These are phyloP conservation scores for Chelonus formosanus DNA, from an alignment of 2,888 invertebrate genomes.

Conservation along the genomic window DNA sequence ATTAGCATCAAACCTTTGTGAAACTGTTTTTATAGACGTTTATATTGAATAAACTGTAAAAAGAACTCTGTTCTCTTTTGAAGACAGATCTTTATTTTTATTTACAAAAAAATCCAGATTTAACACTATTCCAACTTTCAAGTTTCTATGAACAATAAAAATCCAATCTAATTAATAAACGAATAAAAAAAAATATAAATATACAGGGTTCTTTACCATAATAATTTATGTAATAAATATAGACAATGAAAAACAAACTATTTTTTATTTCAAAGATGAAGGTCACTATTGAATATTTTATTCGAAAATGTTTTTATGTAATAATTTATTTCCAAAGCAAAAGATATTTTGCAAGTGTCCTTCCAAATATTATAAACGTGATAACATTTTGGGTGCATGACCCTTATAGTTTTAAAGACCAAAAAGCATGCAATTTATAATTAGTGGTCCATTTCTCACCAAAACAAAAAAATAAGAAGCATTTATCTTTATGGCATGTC, in stretches of 20 bases:
- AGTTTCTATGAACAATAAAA: too few species aligned
- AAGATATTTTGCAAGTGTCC: conserved; percentile 53
- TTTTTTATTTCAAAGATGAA: conserved; percentile 9
- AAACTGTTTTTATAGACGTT: neutral
- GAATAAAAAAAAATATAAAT: neutral
- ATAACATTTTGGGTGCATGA: conserved; percentile 39
- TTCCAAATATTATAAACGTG: conserved; percentile 50
- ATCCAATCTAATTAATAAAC: too few species aligned
- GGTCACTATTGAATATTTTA: conserved; percentile 9
- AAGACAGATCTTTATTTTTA: too few species aligned
- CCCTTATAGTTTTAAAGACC: neutral
- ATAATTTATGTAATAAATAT: conserved; percentile 9
- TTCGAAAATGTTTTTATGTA: conserved; percentile 15
- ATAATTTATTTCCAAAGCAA: conserved; percentile 46
- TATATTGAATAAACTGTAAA: conserved; percentile 1
- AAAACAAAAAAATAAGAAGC: conserved; percentile 18
- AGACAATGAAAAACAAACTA: neutral
- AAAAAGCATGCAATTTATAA: conserved; percentile 17
- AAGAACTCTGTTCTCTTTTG: neutral
- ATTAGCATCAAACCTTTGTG: neutral
- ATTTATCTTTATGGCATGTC: too few species aligned
- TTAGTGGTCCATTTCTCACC: conserved; percentile 42
- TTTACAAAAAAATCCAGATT: too few species aligned
- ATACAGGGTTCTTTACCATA: conserved; percentile 37
- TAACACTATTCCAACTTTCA: too few species aligned